Percentiles rank a stretch among this genome's conserved stretches.
Evolutionary conservation across 2,797 vertebrate genomes (phyloP).

Genomic region (Meda fulgida): DNA sequence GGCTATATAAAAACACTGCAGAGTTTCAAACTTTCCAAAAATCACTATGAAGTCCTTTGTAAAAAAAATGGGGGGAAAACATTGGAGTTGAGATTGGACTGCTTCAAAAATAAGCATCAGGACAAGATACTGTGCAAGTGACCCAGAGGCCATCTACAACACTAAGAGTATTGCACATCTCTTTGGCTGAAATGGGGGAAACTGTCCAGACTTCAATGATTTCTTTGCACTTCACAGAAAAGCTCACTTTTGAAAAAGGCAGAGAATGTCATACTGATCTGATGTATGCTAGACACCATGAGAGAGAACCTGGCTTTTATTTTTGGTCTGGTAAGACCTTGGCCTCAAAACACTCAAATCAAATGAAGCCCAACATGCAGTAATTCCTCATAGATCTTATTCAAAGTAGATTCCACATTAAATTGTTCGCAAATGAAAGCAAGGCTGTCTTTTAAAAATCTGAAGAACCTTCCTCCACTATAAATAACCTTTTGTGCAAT

Average conservation of each 20-base stretch:
- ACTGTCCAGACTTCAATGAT: slow-evolving; percentile 20
- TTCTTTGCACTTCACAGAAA: slow-evolving; percentile 28
- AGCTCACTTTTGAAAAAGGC: slow-evolving; percentile 21
- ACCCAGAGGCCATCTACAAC: slow-evolving; percentile 11
- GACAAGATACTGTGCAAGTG: slow-evolving; percentile 12
- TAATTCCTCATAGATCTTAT: background rate
- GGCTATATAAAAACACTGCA: background rate
- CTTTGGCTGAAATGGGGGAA: slow-evolving; percentile 14
- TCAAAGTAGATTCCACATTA: background rate
- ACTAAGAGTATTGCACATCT: slow-evolving; percentile 14
- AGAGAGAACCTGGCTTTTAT: background rate
- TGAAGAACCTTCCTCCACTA: background rate
- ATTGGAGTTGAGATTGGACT: background rate
- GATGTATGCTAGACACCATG: background rate
- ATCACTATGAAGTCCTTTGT: slow-evolving; percentile 20
- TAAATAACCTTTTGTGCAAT: background rate
- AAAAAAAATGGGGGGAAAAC: background rate
- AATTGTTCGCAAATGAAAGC: background rate
- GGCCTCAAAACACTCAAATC: background rate
- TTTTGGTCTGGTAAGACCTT: background rate
- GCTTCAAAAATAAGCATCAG: slow-evolving; percentile 19
- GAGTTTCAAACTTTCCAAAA: slow-evolving; percentile 1
- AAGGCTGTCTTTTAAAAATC: background rate
- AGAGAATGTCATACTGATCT: background rate
- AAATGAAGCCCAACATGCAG: background rate